phyloP scores from a whole-genome alignment of 2,113 vertebrate species.

The Rhodinocichla rosea region DNA sequence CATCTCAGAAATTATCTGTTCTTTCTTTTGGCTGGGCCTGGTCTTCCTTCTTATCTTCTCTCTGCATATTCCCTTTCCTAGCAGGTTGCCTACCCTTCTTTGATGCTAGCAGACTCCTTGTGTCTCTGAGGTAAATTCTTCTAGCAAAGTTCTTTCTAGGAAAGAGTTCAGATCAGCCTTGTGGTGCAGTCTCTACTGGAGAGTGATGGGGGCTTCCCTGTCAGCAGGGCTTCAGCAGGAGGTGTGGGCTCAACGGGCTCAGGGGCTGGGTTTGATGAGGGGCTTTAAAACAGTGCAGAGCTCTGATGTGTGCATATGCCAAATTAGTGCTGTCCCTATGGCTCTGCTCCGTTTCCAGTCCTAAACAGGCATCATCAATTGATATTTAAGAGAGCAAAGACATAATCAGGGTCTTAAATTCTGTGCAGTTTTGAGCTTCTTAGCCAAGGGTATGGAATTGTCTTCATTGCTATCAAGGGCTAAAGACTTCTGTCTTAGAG shows the following conservation, averaged over 20 bases:
- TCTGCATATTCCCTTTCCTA: background rate
- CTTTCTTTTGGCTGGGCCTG: background rate
- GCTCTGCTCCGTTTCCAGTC: background rate
- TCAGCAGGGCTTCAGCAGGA: background rate
- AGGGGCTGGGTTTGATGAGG: background rate
- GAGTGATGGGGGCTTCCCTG: background rate
- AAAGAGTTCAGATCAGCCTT: background rate
- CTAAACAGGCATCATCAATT: background rate
- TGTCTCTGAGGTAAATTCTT: background rate
- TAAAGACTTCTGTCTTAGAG: background rate
- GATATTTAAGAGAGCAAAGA: background rate
- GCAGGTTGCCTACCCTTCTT: background rate
- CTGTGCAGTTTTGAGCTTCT: background rate
- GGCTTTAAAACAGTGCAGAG: background rate
- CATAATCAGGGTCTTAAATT: background rate
- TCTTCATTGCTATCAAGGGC: background rate
- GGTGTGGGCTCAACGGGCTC: background rate
- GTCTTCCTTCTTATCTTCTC: background rate
- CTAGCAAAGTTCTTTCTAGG: background rate
- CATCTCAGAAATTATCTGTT: background rate
- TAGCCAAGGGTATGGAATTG: background rate
- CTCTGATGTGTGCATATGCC: background rate
- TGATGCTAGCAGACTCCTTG: background rate
- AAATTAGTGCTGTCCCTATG: background rate
- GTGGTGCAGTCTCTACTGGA: background rate